A percentile compares a stretch with the other conserved stretches of the same genome.
These are phyloP conservation scores for Ibycter americanus DNA, from an alignment of 2,797 vertebrate species.

Conservation along the genomic window DNA sequence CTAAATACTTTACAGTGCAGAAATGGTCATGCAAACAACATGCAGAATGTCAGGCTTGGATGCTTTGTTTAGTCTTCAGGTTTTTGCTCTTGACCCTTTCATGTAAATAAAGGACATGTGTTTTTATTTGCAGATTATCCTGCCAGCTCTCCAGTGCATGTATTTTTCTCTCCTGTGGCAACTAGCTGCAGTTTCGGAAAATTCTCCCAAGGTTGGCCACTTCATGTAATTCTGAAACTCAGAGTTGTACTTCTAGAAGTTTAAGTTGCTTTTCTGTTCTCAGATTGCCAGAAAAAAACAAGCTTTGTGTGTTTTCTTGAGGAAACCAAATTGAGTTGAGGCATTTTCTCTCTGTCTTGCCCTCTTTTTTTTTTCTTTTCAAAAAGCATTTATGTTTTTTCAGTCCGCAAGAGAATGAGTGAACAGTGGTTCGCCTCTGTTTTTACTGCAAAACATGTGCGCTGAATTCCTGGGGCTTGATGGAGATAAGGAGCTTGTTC, in stretches of 20 bases:
- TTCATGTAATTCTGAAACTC: background rate
- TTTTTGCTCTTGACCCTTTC: background rate
- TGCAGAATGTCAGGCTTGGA: background rate
- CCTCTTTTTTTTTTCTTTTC: background rate
- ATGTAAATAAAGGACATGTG: conserved; percentile 3
- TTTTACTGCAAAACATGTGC: conserved; percentile 28
- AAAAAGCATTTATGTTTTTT: background rate
- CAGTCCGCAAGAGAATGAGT: background rate
- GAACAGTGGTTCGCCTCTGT: background rate
- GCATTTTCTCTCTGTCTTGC: background rate
- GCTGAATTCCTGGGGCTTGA: background rate
- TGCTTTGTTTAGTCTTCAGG: background rate
- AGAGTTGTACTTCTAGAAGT: background rate
- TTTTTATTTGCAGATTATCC: conserved; percentile 78
- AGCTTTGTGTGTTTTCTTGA: background rate
- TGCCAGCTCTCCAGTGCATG: conserved; percentile 83
- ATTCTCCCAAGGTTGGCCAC: conserved; percentile 81
- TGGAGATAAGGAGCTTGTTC: conserved; percentile 23
- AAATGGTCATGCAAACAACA: background rate
- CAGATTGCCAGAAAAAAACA: background rate
- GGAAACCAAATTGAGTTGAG: background rate
- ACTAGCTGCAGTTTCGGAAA: conserved; percentile 77
- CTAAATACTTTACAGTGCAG: background rate
- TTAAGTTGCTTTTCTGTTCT: background rate
- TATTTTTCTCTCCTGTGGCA: conserved; percentile 87